phyloP scores from a whole-genome alignment of 2,113 vertebrate species.

The Corynorhinus townsendii region DNA sequence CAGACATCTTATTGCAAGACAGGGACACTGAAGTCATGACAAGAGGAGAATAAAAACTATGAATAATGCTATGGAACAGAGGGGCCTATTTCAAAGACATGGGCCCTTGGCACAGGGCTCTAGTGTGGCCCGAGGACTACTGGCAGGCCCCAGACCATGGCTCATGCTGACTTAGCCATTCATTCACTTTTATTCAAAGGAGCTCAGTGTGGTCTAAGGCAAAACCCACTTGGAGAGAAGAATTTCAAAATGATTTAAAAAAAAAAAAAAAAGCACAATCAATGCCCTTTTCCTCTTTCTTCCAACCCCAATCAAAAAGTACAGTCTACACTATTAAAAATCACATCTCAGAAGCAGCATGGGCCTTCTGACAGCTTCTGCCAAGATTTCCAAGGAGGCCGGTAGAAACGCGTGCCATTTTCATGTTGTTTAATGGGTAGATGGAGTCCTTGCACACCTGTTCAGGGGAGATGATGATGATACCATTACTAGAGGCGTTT shows the following conservation, averaged over 20 bases:
- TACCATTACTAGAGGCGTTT: background rate
- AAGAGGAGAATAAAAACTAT: background rate
- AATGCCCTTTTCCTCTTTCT: background rate
- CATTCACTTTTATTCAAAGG: no score
- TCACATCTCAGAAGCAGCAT: background rate
- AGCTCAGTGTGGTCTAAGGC: background rate
- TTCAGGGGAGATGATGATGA: constrained; percentile 35
- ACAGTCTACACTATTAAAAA: background rate
- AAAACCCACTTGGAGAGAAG: background rate
- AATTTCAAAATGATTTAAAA: background rate
- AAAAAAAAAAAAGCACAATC: background rate
- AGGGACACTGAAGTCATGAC: background rate
- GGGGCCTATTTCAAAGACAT: background rate
- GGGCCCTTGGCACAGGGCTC: background rate
- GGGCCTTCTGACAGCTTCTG: constrained; percentile 40
- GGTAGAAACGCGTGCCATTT: constrained; percentile 29
- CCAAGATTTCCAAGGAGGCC: background rate
- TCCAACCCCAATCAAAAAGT: background rate
- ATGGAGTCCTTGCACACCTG: constrained; percentile 27
- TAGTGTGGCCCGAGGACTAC: background rate
- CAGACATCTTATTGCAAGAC: background rate
- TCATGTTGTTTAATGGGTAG: constrained; percentile 27
- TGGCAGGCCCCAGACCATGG: background rate
- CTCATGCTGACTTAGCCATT: background rate
- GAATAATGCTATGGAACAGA: background rate